Evolutionary conservation across 2,113 vertebrate genomes (phyloP), one percentile per base, ranked within the genome.

Genomic region (Columba livia): DNA sequence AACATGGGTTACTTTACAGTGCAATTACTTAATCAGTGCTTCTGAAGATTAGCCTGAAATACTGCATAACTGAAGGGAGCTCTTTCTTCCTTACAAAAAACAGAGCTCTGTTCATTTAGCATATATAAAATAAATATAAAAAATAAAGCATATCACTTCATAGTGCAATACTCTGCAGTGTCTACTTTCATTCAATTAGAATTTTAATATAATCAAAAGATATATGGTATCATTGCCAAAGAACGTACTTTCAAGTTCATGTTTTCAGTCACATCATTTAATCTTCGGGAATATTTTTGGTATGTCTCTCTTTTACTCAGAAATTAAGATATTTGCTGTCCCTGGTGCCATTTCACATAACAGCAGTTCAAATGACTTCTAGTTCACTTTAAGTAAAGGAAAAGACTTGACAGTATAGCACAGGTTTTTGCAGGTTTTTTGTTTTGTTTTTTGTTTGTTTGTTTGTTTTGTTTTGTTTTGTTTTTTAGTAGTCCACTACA

Each of bases 21-120:
- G 71, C 54, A 96, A 72, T 97, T 96, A 95, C 84, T 96, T 95
- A 94, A 97, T 95, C 90, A 84, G 74, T 81, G 50, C 65, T 73
- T 74, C 91, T 94, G 69, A 95, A 95, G 51, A 92, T 96, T 75
- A 96, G n/a, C 71, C 40, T 78, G 75, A 79, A 91, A 29, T 88
- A 71, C 67, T 88, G 26, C 60, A 31, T 44, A 87, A 60, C 53
- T 77, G 70, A 90, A 5, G 0, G 0, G 62, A 88, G 19, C 34
- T 96, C 38, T 28, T 81, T 89, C 60, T 56, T 87, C 51, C 34
- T 54, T 28, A 56, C 26, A 79, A 93, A 90, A 90, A 94, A 11
- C 11, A 66, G 79, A 60, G 11, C 28, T 77, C 40, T 26, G 4
- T 82, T 93, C n/a, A 54, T 47, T 78, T 73, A 83, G 21, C 15